Base-by-base conservation (phyloP, 2,888 invertebrate genomes). In the Tricholauxania praeusta region DNA sequence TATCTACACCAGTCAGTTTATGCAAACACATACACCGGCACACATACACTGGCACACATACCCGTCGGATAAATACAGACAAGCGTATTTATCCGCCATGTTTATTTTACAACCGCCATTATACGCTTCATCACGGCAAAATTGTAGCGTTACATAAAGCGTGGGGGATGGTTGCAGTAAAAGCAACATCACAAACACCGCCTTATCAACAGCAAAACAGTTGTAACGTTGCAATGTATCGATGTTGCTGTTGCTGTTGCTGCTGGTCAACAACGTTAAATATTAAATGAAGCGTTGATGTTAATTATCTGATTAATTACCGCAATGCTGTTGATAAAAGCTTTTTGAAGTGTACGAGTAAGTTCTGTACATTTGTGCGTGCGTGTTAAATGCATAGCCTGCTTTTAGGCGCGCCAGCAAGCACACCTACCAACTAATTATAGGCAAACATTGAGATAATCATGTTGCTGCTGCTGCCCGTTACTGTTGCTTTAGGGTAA, bases 261-360 rank as follows among this genome's bases (percentile, higher is more conserved):
- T 77, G 74, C 75, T 73, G 78, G 78, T 79, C 78, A 80, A 77
- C 78, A 78, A 76, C 74, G 82, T 84, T 85, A 82, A 86, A 86
- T 86, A 86, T 86, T 86, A 84, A 87, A 87, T 86, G 85, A 87
- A 85, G 85, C 86, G 83, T 85, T 83, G 84, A 84, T 84, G 86
- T 85, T 87, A 87, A 87, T 87, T 87, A 86, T 84, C 84, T 85
- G 86, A 85, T 86, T 87, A 87, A 87, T 87, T 87, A 86, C 81
- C 84, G 81, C 80, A 77, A 75, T 77, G 78, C 74, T 78, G 77
- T 71, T 74, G 49, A 60, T 47, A 69, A 68, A 63, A 62, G 60
- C 67, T 74, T 71, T 72, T 66, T 60, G 72, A 52, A 66, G 67
- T 69, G 65, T 47, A 69, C 52, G 51, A 63, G 28, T 64, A 22